Percentiles rank a stretch among this genome's conserved stretches.
Conservation (phyloP, 2,888 invertebrate species). For the Dioctria rufipes region DNA sequence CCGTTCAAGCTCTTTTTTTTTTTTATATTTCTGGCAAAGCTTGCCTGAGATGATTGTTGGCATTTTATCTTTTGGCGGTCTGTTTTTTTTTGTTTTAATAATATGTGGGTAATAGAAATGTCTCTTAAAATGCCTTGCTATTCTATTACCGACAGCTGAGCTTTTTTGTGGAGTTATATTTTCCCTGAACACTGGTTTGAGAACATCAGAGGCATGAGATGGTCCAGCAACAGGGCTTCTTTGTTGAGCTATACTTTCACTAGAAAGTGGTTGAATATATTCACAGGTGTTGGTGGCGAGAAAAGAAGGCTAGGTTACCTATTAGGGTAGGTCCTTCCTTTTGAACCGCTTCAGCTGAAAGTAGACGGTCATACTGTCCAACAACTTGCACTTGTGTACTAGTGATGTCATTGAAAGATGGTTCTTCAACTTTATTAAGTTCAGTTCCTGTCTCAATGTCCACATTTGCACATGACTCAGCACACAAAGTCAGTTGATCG, state of each 20-base stretch:
- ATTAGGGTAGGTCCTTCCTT: not conserved
- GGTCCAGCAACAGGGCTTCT: not conserved
- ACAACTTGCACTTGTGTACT: not conserved
- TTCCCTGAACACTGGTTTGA: not conserved
- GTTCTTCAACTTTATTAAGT: conserved; percentile 4
- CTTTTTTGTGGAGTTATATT: conserved; percentile 8
- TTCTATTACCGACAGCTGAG: not conserved
- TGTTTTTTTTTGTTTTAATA: not conserved
- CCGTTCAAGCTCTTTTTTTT: not conserved
- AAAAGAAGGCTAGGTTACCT: not conserved
- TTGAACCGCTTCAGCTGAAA: not conserved
- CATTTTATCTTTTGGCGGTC: conserved; percentile 3
- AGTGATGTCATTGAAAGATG: not conserved
- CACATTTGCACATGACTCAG: conserved; percentile 13
- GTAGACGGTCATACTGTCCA: not conserved
- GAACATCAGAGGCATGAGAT: not conserved
- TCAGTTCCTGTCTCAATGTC: not conserved
- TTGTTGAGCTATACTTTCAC: not conserved
- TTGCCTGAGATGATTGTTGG: not conserved
- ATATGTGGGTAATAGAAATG: not conserved
- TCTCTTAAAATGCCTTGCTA: not conserved
- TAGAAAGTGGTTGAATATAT: conserved; percentile 5
- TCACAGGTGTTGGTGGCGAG: not conserved
- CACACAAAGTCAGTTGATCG: not conserved
- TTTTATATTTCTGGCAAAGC: not conserved